phyloP scores from a whole-genome alignment of 1,140 invertebrate species.

The Pogonomyrmex californicus region DNA sequence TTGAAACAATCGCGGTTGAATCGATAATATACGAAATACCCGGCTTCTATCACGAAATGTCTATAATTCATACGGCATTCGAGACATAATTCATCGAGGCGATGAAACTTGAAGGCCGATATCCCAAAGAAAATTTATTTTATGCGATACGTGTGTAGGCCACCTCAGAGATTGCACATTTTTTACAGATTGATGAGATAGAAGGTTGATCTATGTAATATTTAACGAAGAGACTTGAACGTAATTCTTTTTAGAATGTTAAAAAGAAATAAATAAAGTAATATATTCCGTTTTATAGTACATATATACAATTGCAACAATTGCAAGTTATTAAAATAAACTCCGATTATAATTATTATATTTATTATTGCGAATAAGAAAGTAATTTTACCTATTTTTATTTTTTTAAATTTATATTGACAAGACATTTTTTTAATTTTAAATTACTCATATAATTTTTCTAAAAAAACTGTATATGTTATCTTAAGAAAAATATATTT shows the following conservation, averaged over 20 bases:
- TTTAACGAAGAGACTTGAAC: background rate
- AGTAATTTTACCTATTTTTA: background rate
- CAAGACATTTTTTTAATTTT: no score
- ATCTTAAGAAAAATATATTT: background rate
- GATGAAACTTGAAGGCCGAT: background rate
- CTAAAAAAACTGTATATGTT: background rate
- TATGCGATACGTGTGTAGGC: slow-evolving; percentile 11
- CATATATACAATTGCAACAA: background rate
- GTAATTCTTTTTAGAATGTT: background rate
- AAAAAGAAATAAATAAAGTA: background rate
- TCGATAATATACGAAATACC: background rate
- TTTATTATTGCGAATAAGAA: background rate
- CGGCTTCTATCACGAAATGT: background rate
- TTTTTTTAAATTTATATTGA: slow-evolving; percentile 15
- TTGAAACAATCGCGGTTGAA: slow-evolving; percentile 31
- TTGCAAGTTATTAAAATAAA: background rate
- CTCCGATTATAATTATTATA: background rate
- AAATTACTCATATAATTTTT: background rate
- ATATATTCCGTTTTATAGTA: background rate
- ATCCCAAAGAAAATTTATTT: slow-evolving; percentile 17
- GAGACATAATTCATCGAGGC: slow-evolving; percentile 36
- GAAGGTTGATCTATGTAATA: background rate
- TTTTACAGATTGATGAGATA: background rate
- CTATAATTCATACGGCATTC: slow-evolving; percentile 34
- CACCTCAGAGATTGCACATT: background rate